A percentile compares a stretch with the other conserved stretches of the same genome.
Conservation (phyloP, 2,113 vertebrate species). For the Brachyistius frenatus region DNA sequence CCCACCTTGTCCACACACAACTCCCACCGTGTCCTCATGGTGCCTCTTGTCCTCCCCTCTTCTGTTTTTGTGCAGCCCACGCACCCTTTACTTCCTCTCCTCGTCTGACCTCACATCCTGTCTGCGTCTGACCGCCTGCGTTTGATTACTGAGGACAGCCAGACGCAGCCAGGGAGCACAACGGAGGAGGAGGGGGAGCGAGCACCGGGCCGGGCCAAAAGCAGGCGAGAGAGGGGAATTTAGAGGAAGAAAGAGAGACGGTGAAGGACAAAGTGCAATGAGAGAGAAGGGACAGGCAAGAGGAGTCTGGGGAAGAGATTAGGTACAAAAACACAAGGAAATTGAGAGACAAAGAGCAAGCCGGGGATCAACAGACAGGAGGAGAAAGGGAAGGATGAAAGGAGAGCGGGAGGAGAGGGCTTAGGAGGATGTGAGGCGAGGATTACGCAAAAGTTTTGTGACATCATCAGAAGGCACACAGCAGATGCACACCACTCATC, state of each 20-base stretch:
- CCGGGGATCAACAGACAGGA: conserved; percentile 63
- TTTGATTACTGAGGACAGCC: conserved; percentile 75
- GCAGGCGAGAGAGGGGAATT: conserved; percentile 33
- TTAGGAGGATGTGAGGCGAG: conserved; percentile 55
- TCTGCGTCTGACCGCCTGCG: conserved; percentile 70
- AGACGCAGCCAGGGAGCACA: conserved; percentile 54
- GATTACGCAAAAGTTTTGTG: conserved; percentile 61
- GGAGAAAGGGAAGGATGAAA: conserved; percentile 63
- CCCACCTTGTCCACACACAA: conserved; percentile 20
- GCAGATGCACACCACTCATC: conserved; percentile 45
- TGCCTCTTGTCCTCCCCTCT: conserved; percentile 39
- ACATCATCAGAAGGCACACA: conserved; percentile 62
- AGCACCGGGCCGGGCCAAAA: conserved; percentile 17
- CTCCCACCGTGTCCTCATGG: conserved; percentile 34
- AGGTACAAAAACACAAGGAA: conserved; percentile 69
- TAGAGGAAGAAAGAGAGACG: conserved; percentile 48
- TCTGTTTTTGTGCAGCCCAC: conserved; percentile 61
- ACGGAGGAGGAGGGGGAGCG: conserved; percentile 6
- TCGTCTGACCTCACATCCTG: conserved; percentile 77
- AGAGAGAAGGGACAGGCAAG: conserved; percentile 59
- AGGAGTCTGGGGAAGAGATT: conserved; percentile 72
- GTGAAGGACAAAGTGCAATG: conserved; percentile 40
- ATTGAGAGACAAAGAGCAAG: conserved; percentile 68
- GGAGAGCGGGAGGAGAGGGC: conserved; percentile 46
- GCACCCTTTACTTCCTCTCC: conserved; percentile 70